A percentile compares a stretch with the other conserved stretches of the same genome.
phyloP scores from a whole-genome alignment of 2,888 invertebrate genomes.

The Spodoptera exigua region DNA sequence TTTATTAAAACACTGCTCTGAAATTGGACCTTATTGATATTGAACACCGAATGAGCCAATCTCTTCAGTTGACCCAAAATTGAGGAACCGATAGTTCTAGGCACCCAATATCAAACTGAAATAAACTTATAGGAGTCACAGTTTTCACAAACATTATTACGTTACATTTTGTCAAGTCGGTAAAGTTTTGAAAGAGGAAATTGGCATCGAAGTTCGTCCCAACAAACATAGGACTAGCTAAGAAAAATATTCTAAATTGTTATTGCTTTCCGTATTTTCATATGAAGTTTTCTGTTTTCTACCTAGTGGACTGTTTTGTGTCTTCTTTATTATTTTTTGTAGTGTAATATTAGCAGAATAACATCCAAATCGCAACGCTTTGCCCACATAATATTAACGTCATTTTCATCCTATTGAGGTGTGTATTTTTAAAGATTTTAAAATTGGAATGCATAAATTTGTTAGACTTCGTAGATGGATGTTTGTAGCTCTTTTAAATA shows the following conservation, averaged over 20 bases:
- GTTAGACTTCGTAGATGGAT: too few species aligned
- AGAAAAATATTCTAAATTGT: constrained; percentile 60
- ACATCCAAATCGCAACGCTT: neutral
- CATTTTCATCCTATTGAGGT: too few species aligned
- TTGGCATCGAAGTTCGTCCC: constrained; percentile 59
- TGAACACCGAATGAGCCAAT: too few species aligned
- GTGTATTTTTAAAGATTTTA: too few species aligned
- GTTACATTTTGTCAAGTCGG: constrained; percentile 53
- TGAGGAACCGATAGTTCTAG: too few species aligned
- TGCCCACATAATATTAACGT: too few species aligned
- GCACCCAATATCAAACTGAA: constrained; percentile 9
- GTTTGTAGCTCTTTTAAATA: too few species aligned
- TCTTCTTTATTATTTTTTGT: constrained; percentile 21
- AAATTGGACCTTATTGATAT: too few species aligned
- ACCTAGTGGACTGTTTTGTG: constrained; percentile 7
- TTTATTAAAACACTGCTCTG: too few species aligned
- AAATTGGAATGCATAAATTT: too few species aligned
- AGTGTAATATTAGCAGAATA: constrained; percentile 1
- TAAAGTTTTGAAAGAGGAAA: constrained; percentile 54
- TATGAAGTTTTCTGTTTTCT: constrained; percentile 31
- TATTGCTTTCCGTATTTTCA: constrained; percentile 62
- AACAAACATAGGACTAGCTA: constrained; percentile 35
- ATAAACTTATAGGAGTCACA: constrained; percentile 39
- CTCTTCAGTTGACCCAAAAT: too few species aligned
- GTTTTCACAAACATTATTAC: constrained; percentile 48